Conservation (phyloP, 1,140 invertebrate genomes). For the Radopholus similis region DNA sequence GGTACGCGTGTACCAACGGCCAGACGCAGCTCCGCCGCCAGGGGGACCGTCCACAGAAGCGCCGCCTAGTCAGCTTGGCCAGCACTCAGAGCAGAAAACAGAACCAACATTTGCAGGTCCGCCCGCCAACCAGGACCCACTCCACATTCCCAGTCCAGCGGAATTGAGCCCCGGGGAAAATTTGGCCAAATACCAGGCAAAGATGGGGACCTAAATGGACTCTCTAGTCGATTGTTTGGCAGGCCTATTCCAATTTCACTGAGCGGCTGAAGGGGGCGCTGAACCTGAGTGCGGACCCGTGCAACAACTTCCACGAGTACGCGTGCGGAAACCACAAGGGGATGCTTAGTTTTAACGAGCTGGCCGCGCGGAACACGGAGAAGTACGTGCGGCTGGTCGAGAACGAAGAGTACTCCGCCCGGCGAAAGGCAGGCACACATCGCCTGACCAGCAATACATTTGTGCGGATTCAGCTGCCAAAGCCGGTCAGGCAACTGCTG, state of each 20-base stretch:
- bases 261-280: slow-evolving; percentile 3
- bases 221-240: not conserved
- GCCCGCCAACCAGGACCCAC: too few relatives aligned
- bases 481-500: slow-evolving; percentile 4
- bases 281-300: slow-evolving; percentile 17
- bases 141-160: not conserved
- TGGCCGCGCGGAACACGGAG: not conserved
- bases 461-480: slow-evolving; percentile 3
- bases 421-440: not conserved
- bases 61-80: too few relatives aligned
- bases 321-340: slow-evolving; percentile 28
- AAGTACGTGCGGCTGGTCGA: not conserved
- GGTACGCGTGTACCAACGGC: too few relatives aligned
- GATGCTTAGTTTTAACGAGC: slow-evolving; percentile 4
- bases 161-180: not conserved
- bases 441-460: not conserved
- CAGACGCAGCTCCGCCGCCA: too few relatives aligned
- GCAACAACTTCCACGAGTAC: slow-evolving; percentile 35
- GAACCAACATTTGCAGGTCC: too few relatives aligned
- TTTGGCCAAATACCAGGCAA: not conserved
- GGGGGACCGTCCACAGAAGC: too few relatives aligned
- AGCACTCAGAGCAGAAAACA: too few relatives aligned
- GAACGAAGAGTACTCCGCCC: not conserved
- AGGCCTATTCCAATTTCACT: slow-evolving; percentile 7
- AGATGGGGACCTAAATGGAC: not conserved